These are phyloP conservation scores for Epinephelus coioides DNA, from an alignment of 2,797 vertebrate species.

Conservation along the genomic window DNA sequence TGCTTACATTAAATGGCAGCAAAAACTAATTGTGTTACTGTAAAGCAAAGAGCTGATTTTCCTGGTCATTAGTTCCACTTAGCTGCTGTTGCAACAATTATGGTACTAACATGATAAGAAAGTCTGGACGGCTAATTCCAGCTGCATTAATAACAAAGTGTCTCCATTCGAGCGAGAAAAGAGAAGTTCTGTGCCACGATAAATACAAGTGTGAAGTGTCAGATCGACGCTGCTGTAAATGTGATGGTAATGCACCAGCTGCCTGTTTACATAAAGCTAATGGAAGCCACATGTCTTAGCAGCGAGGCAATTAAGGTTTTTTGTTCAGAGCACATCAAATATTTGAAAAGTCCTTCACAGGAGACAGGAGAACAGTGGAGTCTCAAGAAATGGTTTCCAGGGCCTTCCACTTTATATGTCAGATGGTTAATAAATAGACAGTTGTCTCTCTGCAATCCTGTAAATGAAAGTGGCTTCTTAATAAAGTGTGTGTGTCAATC, in stretches of 20 bases:
- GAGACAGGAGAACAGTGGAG: constrained; percentile 14
- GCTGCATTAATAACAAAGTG: constrained; percentile 33
- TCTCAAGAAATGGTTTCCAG: constrained; percentile 5
- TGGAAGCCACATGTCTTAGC: constrained; percentile 45
- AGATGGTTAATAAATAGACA: constrained; percentile 39
- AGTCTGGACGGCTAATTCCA: constrained; percentile 31
- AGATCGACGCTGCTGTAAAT: constrained; percentile 25
- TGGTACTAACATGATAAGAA: constrained; percentile 23
- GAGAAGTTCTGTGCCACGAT: constrained; percentile 1
- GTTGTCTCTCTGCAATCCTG: constrained; percentile 31
- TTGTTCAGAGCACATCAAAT: constrained; percentile 34
- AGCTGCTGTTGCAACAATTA: constrained; percentile 44
- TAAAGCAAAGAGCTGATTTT: constrained; percentile 44
- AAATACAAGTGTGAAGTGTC: constrained; percentile 6
- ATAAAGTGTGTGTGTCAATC: constrained; percentile 34
- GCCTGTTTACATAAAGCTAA: constrained; percentile 62
- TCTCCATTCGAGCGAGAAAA: neutral
- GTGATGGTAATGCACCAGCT: constrained; percentile 54
- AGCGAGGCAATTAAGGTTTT: constrained; percentile 32
- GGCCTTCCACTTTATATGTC: constrained; percentile 25
- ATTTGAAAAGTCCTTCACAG: constrained; percentile 49
- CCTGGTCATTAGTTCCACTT: constrained; percentile 50
- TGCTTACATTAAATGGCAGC: constrained; percentile 28
- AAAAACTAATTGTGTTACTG: constrained; percentile 42
- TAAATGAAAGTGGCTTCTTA: constrained; percentile 19